A percentile compares a stretch with the other conserved stretches of the same genome.
These are phyloP conservation scores for Furcifer pardalis DNA, from an alignment of 2,797 vertebrate genomes.

Conservation along the genomic window DNA sequence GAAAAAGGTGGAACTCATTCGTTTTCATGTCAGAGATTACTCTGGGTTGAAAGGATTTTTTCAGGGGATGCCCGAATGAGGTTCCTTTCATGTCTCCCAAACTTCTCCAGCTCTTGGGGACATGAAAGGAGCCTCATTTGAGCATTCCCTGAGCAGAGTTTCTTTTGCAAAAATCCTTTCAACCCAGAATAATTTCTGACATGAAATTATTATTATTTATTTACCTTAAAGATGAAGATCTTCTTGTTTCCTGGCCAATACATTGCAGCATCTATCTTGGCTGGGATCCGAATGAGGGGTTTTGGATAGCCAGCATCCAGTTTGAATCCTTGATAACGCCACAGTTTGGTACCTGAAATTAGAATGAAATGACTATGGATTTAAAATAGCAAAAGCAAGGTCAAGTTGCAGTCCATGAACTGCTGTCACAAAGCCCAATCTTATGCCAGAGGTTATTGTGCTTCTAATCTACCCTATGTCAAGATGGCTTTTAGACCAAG, in stretches of 20 bases:
- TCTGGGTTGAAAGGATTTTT: no score
- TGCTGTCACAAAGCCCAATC: background rate
- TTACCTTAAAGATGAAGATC: constrained; percentile 90
- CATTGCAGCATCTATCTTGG: constrained; percentile 83
- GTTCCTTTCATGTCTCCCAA: no score
- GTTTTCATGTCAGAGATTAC: no score
- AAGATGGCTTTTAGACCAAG: no score
- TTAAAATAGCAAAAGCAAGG: background rate
- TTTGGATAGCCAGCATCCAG: constrained; percentile 86
- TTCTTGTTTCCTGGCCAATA: constrained; percentile 87
- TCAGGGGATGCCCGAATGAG: no score
- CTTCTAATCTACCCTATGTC: background rate
- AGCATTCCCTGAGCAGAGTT: no score
- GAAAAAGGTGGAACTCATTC: no score
- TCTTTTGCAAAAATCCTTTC: no score
- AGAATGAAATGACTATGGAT: background rate
- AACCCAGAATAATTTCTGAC: no score
- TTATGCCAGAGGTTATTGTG: background rate
- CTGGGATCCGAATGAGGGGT: constrained; percentile 77
- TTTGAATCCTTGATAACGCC: constrained; percentile 81
- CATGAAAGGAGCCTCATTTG: no score
- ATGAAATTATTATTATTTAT: no score
- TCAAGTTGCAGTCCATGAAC: background rate
- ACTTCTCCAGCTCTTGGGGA: no score
- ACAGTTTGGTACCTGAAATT: constrained; percentile 81